phyloP scores from a whole-genome alignment of 1,140 invertebrate genomes.

The Camponotus vicinus region DNA sequence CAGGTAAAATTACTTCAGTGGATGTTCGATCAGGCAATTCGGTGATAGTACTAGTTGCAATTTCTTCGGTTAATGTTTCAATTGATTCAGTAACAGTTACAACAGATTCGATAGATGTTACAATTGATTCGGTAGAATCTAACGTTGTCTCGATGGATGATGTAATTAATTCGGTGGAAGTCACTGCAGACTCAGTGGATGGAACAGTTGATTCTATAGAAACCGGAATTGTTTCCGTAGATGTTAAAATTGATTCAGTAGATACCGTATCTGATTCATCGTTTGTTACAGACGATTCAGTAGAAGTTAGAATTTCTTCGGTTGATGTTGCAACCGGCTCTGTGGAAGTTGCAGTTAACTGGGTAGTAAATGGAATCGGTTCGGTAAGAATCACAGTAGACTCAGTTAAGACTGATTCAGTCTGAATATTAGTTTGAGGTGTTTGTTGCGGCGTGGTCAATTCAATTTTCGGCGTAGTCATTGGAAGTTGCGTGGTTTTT shows the following conservation, averaged over 20 bases:
- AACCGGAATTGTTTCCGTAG: neutral
- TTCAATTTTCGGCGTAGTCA: neutral
- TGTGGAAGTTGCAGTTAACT: neutral
- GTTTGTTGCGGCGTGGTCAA: neutral
- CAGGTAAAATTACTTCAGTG: slow-evolving; percentile 18
- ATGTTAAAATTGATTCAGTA: neutral
- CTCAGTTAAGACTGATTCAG: slow-evolving; percentile 9
- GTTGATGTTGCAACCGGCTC: neutral
- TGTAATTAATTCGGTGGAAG: neutral
- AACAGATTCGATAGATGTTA: slow-evolving; percentile 21
- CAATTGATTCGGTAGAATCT: neutral
- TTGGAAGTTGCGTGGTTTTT: neutral
- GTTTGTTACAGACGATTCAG: neutral
- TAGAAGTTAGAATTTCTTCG: neutral
- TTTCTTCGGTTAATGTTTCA: neutral
- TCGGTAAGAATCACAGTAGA: neutral
- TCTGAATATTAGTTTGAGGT: neutral
- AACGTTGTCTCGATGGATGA: neutral
- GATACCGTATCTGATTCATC: neutral
- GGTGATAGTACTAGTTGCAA: slow-evolving; percentile 1
- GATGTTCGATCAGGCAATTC: neutral
- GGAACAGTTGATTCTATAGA: neutral
- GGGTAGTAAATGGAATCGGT: neutral
- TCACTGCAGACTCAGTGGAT: neutral
- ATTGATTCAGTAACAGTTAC: neutral